phyloP scores from a whole-genome alignment of 2,797 vertebrate species.

The Australoheros facetus region DNA sequence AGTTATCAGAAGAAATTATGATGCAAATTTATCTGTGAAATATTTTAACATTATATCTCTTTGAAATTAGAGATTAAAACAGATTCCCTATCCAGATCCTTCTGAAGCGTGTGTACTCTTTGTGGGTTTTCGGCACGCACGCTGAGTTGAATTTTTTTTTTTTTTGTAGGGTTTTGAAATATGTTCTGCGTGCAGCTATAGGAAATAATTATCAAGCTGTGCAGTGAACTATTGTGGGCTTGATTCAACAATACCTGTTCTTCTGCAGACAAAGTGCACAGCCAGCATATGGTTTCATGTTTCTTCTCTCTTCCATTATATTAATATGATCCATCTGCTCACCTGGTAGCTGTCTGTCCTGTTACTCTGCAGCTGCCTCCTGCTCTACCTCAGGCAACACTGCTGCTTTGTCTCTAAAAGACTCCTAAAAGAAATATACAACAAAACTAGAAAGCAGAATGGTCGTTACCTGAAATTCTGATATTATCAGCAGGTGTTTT shows the following conservation, averaged over 20 bases:
- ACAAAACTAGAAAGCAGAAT: not conserved
- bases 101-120: slow-evolving; percentile 53
- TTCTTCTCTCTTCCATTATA: slow-evolving; percentile 64
- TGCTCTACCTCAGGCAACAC: slow-evolving; percentile 3
- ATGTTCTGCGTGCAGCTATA: slow-evolving; percentile 17
- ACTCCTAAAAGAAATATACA: not conserved
- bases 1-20: slow-evolving; percentile 46
- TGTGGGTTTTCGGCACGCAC: slow-evolving; percentile 30
- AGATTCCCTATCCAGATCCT: slow-evolving; percentile 40
- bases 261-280: slow-evolving; percentile 60
- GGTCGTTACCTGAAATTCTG: not conserved
- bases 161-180: slow-evolving; percentile 23
- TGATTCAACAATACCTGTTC: slow-evolving; percentile 52
- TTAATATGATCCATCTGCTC: slow-evolving; percentile 69
- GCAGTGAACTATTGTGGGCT: slow-evolving; percentile 36
- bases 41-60: slow-evolving; percentile 52
- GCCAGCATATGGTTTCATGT: slow-evolving; percentile 67
- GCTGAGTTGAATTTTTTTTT: slow-evolving; percentile 1
- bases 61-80: slow-evolving; percentile 61
- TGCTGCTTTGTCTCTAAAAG: slow-evolving; percentile 25
- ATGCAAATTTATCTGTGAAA: slow-evolving; percentile 53
- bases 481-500: not conserved
- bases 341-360: slow-evolving; percentile 61
- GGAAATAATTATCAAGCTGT: slow-evolving; percentile 30
- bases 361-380: slow-evolving; percentile 46